Evolutionary conservation across 23 tunicate genomes (phyloP).

Genomic region (Botrylloides violaceus): DNA sequence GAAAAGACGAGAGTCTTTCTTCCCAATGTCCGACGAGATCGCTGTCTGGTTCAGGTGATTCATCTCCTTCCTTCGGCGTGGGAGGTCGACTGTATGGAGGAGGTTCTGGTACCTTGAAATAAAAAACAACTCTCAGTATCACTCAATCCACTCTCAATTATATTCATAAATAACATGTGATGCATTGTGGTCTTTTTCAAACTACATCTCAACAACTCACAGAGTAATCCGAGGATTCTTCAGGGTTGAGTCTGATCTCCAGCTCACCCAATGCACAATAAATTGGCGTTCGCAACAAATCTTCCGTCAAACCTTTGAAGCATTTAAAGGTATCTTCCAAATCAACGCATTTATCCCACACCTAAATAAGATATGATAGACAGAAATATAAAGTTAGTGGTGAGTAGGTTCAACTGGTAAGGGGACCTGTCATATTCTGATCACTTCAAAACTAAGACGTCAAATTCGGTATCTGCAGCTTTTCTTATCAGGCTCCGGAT

Average conservation of each 20-base stretch:
- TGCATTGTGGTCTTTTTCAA: too few relatives aligned
- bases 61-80: constrained; percentile 48
- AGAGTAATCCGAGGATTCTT: constrained; percentile 46
- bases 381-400: too few relatives aligned
- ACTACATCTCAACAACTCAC: too few relatives aligned
- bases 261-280: constrained; percentile 85
- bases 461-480: too few relatives aligned
- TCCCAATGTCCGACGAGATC: constrained; percentile 93
- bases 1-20: constrained; percentile 85
- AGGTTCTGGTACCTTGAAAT: constrained; percentile 5
- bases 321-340: constrained; percentile 47
- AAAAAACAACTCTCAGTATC: too few relatives aligned
- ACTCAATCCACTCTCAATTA: too few relatives aligned
- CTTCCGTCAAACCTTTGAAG: constrained; percentile 68
- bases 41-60: constrained; percentile 9
- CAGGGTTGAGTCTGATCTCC: constrained; percentile 80
- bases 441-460: too few relatives aligned
- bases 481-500: too few relatives aligned
- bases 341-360: constrained; percentile 72
- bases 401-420: too few relatives aligned
- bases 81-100: constrained; percentile 16
- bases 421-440: too few relatives aligned
- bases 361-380: too few relatives aligned
- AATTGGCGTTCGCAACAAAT: constrained; percentile 70
- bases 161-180: neutral